Percentiles rank a stretch among this genome's conserved stretches.
Evolutionary conservation across 2,113 vertebrate genomes (phyloP).

Genomic region (Anseranas semipalmata): DNA sequence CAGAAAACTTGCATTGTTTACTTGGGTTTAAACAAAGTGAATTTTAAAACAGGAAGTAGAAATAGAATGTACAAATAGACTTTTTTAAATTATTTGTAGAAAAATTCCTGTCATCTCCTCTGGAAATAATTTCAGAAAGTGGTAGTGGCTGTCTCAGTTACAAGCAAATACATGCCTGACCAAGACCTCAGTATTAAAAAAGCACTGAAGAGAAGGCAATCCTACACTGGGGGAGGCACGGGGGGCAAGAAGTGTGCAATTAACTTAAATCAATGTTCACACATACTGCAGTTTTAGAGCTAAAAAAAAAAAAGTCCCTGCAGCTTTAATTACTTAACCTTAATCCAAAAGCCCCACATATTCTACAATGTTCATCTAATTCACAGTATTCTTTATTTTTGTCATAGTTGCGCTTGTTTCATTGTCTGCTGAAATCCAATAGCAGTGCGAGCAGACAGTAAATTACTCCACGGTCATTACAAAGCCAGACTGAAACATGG

Average conservation of each 20-base stretch:
- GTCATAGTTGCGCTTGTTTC: not conserved
- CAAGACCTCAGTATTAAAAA: not conserved
- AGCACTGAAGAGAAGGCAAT: not conserved
- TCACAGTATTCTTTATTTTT: not conserved
- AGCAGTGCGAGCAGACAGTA: not conserved
- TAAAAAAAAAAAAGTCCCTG: not conserved
- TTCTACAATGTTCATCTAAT: not conserved
- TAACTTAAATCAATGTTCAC: not conserved
- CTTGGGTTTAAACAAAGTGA: not conserved
- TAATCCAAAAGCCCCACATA: not conserved
- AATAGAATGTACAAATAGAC: not conserved
- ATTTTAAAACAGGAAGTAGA: not conserved
- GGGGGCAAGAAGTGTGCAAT: rapidly evolving
- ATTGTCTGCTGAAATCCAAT: not conserved
- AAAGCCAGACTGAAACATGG: not conserved
- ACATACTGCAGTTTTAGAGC: not conserved
- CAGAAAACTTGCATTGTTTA: not conserved
- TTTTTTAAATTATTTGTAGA: not conserved
- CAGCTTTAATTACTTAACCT: not conserved
- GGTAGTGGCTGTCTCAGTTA: not conserved
- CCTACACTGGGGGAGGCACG: rapidly evolving
- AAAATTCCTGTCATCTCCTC: not conserved
- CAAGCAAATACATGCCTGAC: not conserved
- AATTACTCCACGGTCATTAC: not conserved
- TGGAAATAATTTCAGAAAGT: not conserved